A percentile compares a stretch with the other conserved stretches of the same genome.
Conservation (phyloP, 2,888 invertebrate species). For the Argyresthia goedartella region DNA sequence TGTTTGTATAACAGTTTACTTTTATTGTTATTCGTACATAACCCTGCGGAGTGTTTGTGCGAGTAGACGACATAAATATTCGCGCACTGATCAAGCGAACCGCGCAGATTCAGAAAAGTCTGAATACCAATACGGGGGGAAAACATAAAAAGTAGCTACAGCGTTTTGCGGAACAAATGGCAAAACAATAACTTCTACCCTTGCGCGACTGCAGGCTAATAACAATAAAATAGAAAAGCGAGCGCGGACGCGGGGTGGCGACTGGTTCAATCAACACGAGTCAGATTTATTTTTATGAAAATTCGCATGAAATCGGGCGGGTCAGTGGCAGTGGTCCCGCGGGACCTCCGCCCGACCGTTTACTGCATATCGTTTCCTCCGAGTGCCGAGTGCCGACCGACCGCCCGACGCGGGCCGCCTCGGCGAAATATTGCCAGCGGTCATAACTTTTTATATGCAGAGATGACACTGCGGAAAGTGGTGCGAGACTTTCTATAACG, state of each 20-base stretch:
- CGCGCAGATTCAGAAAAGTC: too few species aligned
- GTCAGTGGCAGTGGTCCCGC: constrained; percentile 60
- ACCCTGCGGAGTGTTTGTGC: too few species aligned
- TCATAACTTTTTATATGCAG: constrained; percentile 71
- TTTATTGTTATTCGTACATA: constrained; percentile 1
- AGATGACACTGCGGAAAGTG: constrained; percentile 69
- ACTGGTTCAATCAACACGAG: constrained; percentile 69
- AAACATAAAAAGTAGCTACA: neutral
- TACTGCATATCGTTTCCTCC: constrained; percentile 70
- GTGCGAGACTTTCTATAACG: constrained; percentile 21
- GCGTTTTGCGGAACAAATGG: constrained; percentile 59
- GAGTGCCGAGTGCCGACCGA: constrained; percentile 2
- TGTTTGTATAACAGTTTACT: neutral
- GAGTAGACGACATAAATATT: too few species aligned
- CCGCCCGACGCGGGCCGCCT: constrained; percentile 29
- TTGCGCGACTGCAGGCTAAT: constrained; percentile 52
- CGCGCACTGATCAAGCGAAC: too few species aligned
- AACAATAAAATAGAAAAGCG: constrained; percentile 70
- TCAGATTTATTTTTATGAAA: constrained; percentile 72
- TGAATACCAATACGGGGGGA: too few species aligned
- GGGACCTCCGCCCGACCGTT: constrained; percentile 67
- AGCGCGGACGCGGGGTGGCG: constrained; percentile 53
- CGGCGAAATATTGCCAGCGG: constrained; percentile 64
- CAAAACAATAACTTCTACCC: constrained; percentile 69
- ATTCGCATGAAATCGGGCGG: constrained; percentile 69